Evolutionary conservation across 2,888 invertebrate species (phyloP).

Genomic region (Pterobdella sp.): DNA sequence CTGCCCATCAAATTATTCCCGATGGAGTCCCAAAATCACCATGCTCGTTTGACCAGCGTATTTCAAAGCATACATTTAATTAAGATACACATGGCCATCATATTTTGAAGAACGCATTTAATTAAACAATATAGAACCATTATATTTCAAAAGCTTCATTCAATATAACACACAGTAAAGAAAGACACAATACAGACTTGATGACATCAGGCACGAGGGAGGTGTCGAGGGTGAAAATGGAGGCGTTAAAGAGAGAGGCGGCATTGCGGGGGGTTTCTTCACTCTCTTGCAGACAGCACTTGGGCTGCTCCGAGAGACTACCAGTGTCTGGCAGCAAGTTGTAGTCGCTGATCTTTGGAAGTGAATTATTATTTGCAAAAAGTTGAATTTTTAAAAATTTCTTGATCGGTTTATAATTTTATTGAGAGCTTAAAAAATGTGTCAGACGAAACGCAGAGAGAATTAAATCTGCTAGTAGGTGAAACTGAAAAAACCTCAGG

Average conservation of each 20-base stretch:
- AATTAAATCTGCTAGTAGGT: not conserved
- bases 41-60: too few species aligned
- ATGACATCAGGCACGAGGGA: conserved; percentile 67
- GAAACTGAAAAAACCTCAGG: conserved; percentile 65
- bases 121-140: too few species aligned
- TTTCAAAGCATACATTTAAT: too few species aligned
- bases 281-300: conserved; percentile 66
- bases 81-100: too few species aligned
- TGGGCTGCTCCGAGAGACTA: conserved; percentile 67
- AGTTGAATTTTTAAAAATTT: not conserved
- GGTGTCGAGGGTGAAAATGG: conserved; percentile 56
- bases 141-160: too few species aligned
- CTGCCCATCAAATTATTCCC: too few species aligned
- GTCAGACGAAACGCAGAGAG: not conserved
- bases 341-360: conserved; percentile 72
- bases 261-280: conserved; percentile 68
- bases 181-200: conserved; percentile 41
- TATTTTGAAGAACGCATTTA: too few species aligned
- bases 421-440: not conserved
- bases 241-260: conserved; percentile 59
- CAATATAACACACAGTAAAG: not conserved
- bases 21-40: too few species aligned
- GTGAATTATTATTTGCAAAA: not conserved
- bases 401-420: not conserved
- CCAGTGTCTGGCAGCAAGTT: conserved; percentile 81